phyloP scores from a whole-genome alignment of 2,888 invertebrate genomes.

The Piscicola geometra region DNA sequence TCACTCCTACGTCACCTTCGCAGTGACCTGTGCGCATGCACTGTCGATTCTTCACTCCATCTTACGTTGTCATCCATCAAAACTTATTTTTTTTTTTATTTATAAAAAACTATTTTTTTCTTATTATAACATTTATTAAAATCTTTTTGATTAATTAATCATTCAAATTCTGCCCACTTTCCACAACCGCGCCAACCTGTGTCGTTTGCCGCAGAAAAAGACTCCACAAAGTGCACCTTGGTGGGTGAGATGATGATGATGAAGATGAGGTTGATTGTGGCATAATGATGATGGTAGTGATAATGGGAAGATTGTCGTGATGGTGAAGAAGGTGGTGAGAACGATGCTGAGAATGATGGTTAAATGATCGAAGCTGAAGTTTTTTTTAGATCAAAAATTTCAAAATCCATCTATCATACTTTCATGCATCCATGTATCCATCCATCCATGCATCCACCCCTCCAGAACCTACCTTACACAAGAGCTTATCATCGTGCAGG shows the following conservation, averaged over 20 bases:
- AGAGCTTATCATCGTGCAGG: slow-evolving; percentile 82
- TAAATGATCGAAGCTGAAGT: not conserved
- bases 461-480: slow-evolving; percentile 94
- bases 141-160: too few relatives aligned
- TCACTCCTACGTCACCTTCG: not conserved
- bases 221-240: not conserved
- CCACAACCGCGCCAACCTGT: not conserved
- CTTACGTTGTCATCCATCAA: too few relatives aligned
- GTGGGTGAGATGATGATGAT: too few relatives aligned
- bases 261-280: too few relatives aligned
- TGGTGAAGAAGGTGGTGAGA: too few relatives aligned
- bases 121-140: too few relatives aligned
- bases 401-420: not conserved
- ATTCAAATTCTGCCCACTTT: too few relatives aligned
- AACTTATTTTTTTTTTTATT: too few relatives aligned
- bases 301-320: not conserved
- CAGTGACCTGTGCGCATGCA: slow-evolving; percentile 3
- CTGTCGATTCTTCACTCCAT: too few relatives aligned
- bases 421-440: not conserved
- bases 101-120: too few relatives aligned
- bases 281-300: not conserved
- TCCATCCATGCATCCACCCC: too few relatives aligned
- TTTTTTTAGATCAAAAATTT: not conserved
- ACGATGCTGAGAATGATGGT: not conserved
- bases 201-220: not conserved